These are phyloP conservation scores for Laticauda colubrina DNA, from an alignment of 2,113 vertebrate species.

Conservation along the genomic window DNA sequence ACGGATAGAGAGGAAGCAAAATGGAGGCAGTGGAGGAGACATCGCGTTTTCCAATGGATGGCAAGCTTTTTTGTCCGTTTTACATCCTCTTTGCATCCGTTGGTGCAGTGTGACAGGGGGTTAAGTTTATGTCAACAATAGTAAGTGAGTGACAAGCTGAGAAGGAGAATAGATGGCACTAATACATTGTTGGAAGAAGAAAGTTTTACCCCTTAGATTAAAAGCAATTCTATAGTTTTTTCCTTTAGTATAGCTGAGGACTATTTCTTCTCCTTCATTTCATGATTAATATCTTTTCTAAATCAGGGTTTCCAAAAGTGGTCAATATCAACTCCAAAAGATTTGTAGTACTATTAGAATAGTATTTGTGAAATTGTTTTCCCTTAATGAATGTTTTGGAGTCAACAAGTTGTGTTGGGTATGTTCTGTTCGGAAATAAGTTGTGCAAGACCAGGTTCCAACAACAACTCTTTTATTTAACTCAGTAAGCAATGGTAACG, in stretches of 20 bases:
- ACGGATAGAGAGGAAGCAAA: too few species aligned
- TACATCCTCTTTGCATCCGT: too few species aligned
- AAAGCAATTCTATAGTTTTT: background rate
- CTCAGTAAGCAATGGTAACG: too few species aligned
- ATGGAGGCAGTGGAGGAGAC: too few species aligned
- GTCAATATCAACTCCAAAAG: background rate
- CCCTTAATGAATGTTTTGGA: background rate
- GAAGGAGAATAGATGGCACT: background rate
- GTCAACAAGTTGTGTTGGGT: background rate
- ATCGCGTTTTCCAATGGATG: too few species aligned
- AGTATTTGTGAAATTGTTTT: background rate
- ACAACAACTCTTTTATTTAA: too few species aligned
- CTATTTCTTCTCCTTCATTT: background rate
- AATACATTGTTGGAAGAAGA: background rate
- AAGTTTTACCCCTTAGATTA: background rate
- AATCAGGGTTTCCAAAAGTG: background rate
- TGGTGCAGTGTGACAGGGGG: too few species aligned
- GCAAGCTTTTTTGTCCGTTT: too few species aligned
- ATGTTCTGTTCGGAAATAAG: too few species aligned
- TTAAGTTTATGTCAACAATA: background rate
- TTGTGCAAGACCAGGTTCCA: too few species aligned
- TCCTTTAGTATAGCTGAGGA: background rate
- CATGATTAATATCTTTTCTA: background rate
- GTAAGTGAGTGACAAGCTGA: background rate
- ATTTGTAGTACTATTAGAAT: background rate